Evolutionary conservation across 1,140 invertebrate species (phyloP).

Genomic region (Calliopsis andreniformis): DNA sequence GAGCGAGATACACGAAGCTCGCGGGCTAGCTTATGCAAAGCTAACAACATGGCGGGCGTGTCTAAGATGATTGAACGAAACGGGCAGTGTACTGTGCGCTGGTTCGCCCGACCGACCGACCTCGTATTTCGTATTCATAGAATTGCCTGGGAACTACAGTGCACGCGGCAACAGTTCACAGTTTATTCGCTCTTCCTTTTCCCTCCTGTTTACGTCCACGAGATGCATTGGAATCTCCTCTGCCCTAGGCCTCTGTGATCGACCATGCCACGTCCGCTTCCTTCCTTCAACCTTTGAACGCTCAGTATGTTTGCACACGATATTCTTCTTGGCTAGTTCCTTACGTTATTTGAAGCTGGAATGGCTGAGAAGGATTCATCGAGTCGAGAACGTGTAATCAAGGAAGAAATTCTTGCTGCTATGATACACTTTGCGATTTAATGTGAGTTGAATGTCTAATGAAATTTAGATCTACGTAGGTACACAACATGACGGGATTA

Average conservation of each 20-base stretch:
- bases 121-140: slow-evolving; percentile 78
- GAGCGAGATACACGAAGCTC: slow-evolving; percentile 51
- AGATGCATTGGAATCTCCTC: slow-evolving; percentile 49
- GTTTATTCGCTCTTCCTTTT: slow-evolving; percentile 52
- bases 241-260: slow-evolving; percentile 43
- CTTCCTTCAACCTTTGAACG: slow-evolving; percentile 41
- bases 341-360: no score
- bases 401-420: no score
- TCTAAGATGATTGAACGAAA: slow-evolving; percentile 75
- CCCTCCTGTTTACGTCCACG: slow-evolving; percentile 50
- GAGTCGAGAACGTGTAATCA: no score
- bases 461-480: no score
- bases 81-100: slow-evolving; percentile 53
- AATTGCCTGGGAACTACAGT: slow-evolving; percentile 72
- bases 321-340: neutral
- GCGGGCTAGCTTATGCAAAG: slow-evolving; percentile 71
- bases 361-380: no score
- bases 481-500: no score
- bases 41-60: slow-evolving; percentile 76
- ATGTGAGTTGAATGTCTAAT: no score
- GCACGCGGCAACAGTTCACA: slow-evolving; percentile 45
- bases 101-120: slow-evolving; percentile 64
- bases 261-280: slow-evolving; percentile 45
- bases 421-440: no score
- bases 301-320: slow-evolving; percentile 7